phyloP scores from a whole-genome alignment of 2,113 vertebrate species.

The Serilophus lunatus region DNA sequence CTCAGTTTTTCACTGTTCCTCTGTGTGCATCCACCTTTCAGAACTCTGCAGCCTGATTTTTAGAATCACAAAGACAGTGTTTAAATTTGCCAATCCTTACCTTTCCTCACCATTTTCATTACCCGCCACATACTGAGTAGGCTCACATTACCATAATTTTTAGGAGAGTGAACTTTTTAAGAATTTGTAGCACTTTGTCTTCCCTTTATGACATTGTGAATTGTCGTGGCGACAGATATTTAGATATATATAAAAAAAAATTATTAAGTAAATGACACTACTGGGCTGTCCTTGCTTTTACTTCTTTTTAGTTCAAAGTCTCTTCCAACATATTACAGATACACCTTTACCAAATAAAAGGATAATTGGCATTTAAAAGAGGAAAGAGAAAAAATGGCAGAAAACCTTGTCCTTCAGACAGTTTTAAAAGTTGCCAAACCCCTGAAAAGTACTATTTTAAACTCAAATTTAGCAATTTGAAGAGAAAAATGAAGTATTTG shows the following conservation, averaged over 20 bases:
- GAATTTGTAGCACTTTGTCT: background rate
- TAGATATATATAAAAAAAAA: too few species aligned
- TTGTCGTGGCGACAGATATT: background rate
- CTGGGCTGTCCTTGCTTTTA: background rate
- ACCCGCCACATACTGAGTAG: background rate
- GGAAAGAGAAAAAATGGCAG: constrained; percentile 3
- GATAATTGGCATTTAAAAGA: constrained; percentile 1
- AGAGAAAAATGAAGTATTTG: background rate
- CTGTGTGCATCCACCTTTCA: background rate
- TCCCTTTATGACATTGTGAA: background rate
- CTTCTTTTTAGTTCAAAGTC: background rate
- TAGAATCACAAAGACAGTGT: background rate
- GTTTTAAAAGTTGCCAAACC: background rate
- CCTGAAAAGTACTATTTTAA: background rate
- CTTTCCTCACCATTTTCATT: background rate
- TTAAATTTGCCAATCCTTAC: background rate
- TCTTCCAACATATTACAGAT: background rate
- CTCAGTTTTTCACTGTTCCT: background rate
- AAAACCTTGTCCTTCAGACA: background rate
- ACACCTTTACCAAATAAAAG: background rate
- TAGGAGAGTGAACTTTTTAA: background rate
- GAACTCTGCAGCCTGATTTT: background rate
- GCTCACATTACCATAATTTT: background rate
- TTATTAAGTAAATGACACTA: background rate
- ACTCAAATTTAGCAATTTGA: background rate